Base-by-base conservation (phyloP, 2,797 vertebrate genomes). In the Mycteria americana region DNA sequence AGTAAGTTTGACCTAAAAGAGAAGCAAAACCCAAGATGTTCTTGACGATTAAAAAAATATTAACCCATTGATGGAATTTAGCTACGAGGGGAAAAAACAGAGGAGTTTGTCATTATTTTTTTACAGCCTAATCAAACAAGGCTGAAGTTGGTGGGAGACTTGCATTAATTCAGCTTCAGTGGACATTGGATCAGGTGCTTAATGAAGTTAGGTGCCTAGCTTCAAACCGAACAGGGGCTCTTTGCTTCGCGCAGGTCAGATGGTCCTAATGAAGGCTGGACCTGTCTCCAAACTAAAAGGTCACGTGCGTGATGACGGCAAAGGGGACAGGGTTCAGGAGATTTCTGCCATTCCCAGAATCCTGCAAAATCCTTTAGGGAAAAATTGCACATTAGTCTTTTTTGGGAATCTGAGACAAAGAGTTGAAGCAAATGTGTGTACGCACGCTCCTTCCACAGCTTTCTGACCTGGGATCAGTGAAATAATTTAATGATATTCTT, bases 301-400 rank as follows among this genome's bases (percentile, higher is more conserved):
- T 31, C 0, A 0, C 5, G 5, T 0, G 0, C 33, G 33, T 67
- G 63, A 22, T 3, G 31, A 21, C 68, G 77, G 60, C 31, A 39
- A 39, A 63, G 35, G n/a, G 35, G 15, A 4, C 13, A 45, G 41
- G 19, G 69, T 59, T 63, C 8, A 4, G 54, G 54, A 27, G 64
- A 18, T 12, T 54, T 68, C 45, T 62, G 15, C 19, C 5, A 11
- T 68, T 92, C 31, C 45, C 31, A 59, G 22, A 48, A 60, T 27
- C 22, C 18, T 69, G 25, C 22, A 69, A 59, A 73, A 64, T 43
- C 14, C 23, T 46, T n/a, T 14, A 46, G 51, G 56, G 35, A 56
- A 67, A 78, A 64, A 59, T 16, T 10, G 7, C 10, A 19, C 4
- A 0, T 39, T 13, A 10, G 12, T 25, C 6, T 53, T 25, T 22